Percentiles rank a stretch among this genome's conserved stretches.
Evolutionary conservation across 2,113 vertebrate species (phyloP).

Genomic region (Neoarius graeffei): DNA sequence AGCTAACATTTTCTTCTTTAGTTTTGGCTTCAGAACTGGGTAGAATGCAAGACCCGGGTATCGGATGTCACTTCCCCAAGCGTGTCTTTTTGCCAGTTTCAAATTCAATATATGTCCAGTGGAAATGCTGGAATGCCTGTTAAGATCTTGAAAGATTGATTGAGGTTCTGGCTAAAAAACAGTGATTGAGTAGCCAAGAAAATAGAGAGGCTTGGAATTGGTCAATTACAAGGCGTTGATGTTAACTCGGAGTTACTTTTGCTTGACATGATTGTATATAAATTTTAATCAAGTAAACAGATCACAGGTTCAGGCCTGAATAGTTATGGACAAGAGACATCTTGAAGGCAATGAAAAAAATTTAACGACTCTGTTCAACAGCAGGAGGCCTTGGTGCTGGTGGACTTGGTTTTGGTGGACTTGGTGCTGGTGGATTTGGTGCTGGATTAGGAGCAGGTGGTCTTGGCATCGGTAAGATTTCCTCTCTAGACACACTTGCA

Average conservation of each 20-base stretch:
- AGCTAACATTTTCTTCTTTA: slow-evolving; percentile 11
- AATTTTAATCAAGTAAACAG: background rate
- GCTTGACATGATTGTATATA: too few relatives aligned
- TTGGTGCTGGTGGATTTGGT: slow-evolving; percentile 41
- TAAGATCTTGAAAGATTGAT: background rate
- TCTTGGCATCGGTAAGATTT: slow-evolving; percentile 43
- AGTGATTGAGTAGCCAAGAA: background rate
- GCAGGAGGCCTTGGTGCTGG: slow-evolving; percentile 48
- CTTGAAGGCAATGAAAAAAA: background rate
- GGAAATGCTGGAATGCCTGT: background rate
- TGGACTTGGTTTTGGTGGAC: slow-evolving; percentile 12
- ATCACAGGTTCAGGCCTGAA: background rate
- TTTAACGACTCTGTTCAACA: slow-evolving; percentile 18
- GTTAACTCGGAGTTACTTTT: background rate
- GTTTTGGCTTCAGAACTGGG: slow-evolving; percentile 7
- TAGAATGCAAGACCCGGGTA: background rate
- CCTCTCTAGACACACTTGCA: background rate
- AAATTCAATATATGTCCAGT: slow-evolving; percentile 9
- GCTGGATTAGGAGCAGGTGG: slow-evolving; percentile 47
- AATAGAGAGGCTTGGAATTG: background rate
- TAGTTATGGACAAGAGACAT: background rate
- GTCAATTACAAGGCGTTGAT: background rate
- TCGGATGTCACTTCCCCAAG: slow-evolving; percentile 1
- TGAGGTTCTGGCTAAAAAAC: background rate
- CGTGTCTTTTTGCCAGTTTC: background rate